Evolutionary conservation across 2,888 invertebrate species (phyloP), one percentile per base, ranked within the genome.

Genomic region (Apeira syringaria): DNA sequence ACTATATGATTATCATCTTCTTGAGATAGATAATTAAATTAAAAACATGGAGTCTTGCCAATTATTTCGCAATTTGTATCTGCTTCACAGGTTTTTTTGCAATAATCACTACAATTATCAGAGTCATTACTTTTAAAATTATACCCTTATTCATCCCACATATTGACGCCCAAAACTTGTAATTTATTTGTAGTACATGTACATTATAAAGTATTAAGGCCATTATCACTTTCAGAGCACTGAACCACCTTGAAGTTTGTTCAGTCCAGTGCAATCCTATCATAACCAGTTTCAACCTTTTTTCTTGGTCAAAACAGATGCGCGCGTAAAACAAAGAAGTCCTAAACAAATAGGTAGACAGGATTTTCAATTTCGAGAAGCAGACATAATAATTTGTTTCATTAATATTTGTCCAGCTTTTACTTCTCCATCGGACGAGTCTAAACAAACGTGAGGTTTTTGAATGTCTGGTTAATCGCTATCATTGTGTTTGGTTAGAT

Each of bases 401-500:
- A 55, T 61, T n/a, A n/a, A 70, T 79, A 76, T 80, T 80, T 72
- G 64, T 47, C 56, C 63, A 71, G 72, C 72, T 76, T 73, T 73
- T 71, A 68, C 64, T 48, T 55, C 45, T 48, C 25, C 5, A 20
- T 6, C 2, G 6, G 2, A 2, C 18, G 6, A 20, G 18, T 20
- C 17, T 5, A 7, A 20, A 15, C 4, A 15, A 15, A 15, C 15
- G 3, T 9, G 25, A 11, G 9, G 25, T n/a, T 24, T 27, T 33
- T 25, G 33, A 34, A 29, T 29, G 32, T 37, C 37, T 28, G 24
- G 12, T 28, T 26, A 18, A 26, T 31, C 20, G 31, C 10, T 30
- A 15, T 17, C 24, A 24, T 26, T 11, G 15, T 9, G 28, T 22
- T 5, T 22, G 22, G 12, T 39, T 15, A 17, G n/a, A 6, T 1